Evolutionary conservation across 2,113 vertebrate genomes (phyloP).

Genomic region (Lampris megalopsis): DNA sequence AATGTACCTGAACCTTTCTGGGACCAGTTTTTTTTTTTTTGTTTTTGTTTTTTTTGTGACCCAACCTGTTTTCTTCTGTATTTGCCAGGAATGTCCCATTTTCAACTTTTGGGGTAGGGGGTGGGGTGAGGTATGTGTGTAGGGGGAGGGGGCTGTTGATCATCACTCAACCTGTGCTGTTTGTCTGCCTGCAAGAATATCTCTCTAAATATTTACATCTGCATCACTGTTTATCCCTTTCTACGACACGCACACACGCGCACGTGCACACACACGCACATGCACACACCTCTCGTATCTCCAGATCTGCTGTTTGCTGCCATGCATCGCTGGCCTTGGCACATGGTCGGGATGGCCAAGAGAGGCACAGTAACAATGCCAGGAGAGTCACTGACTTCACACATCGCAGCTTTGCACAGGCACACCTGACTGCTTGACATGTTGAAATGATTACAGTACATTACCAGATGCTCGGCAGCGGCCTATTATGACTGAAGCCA

Average conservation of each 20-base stretch:
- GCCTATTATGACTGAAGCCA: neutral
- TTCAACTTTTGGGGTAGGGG: conserved; percentile 27
- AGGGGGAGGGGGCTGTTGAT: conserved; percentile 57
- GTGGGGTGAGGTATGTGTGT: conserved; percentile 45
- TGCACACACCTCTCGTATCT: conserved; percentile 43
- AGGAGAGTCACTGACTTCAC: conserved; percentile 29
- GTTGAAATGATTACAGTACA: neutral
- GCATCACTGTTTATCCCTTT: conserved; percentile 90
- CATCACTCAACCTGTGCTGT: conserved; percentile 74
- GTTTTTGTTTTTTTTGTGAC: neutral
- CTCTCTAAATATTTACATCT: conserved; percentile 95
- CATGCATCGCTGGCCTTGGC: conserved; percentile 52
- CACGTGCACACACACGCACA: conserved; percentile 4
- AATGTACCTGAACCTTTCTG: neutral
- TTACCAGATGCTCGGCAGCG: neutral
- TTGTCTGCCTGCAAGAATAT: conserved; percentile 83
- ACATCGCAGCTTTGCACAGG: conserved; percentile 15
- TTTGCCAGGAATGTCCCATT: conserved; percentile 54
- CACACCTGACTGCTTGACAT: conserved; percentile 1
- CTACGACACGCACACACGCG: conserved; percentile 21
- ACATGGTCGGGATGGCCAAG: conserved; percentile 57
- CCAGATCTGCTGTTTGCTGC: conserved; percentile 64
- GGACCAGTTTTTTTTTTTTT: neutral
- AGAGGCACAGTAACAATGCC: conserved; percentile 38
- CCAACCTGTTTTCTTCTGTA: conserved; percentile 37